phyloP scores from a whole-genome alignment of 2,113 vertebrate species.

The Rhizomys pruinosus region DNA sequence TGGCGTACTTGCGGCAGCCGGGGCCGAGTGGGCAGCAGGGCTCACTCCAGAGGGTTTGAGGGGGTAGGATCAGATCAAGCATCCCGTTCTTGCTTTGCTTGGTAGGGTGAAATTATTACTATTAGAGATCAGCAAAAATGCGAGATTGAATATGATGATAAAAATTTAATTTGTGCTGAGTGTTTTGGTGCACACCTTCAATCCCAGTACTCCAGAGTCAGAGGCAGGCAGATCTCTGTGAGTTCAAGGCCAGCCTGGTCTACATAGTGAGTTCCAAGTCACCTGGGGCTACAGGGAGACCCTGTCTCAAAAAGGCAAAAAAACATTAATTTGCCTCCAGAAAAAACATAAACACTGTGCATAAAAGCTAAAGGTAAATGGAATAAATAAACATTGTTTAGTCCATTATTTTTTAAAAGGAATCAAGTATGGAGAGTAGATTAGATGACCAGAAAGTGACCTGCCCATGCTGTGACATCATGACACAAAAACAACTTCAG shows the following conservation, averaged over 20 bases:
- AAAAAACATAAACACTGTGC: neutral
- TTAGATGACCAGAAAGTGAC: neutral
- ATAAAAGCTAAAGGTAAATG: neutral
- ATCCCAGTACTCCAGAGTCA: no score
- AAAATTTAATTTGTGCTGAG: no score
- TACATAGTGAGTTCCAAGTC: no score
- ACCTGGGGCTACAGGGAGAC: no score
- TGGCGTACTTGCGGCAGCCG: neutral
- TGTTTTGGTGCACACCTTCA: no score
- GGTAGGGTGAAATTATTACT: neutral
- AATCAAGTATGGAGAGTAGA: neutral
- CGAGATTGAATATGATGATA: neutral
- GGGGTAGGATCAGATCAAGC: accelerated
- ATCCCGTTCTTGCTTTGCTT: no score
- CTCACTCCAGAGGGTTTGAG: no score
- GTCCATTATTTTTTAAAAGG: neutral
- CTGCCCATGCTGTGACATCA: neutral
- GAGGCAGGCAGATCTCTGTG: no score
- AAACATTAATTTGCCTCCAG: neutral
- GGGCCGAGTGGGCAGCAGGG: neutral
- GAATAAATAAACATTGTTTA: neutral
- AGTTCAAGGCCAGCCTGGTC: no score
- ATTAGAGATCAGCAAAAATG: neutral
- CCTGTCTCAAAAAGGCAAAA: no score
- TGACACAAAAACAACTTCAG: neutral